phyloP scores from a whole-genome alignment of 2,113 vertebrate genomes.

The Lethenteron camtschaticum region DNA sequence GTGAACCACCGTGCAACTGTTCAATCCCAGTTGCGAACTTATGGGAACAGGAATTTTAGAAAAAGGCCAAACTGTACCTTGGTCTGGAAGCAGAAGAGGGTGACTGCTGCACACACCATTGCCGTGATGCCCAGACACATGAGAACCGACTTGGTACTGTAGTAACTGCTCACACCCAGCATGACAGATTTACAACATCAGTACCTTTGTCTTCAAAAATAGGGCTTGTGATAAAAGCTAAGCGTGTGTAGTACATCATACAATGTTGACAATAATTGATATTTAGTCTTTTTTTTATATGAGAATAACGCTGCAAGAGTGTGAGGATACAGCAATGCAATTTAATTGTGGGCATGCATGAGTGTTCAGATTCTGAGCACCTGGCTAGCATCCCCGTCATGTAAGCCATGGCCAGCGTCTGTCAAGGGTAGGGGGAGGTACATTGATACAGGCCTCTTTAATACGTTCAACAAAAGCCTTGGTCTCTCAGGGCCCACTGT shows the following conservation, averaged over 20 bases:
- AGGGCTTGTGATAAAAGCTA: neutral
- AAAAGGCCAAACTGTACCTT: slow-evolving; percentile 29
- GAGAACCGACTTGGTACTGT: slow-evolving; percentile 68
- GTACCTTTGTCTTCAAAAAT: neutral
- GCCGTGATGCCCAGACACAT: slow-evolving; percentile 63
- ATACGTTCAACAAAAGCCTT: no score
- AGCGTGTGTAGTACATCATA: neutral
- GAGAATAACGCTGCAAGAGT: neutral
- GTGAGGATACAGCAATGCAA: neutral
- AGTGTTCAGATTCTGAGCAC: slow-evolving; percentile 18
- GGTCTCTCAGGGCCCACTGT: no score
- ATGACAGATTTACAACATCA: neutral
- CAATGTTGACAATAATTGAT: neutral
- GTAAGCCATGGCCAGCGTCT: slow-evolving; percentile 81
- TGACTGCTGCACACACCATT: slow-evolving; percentile 56
- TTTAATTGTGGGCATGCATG: neutral
- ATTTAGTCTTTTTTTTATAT: neutral
- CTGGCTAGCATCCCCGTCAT: slow-evolving; percentile 77
- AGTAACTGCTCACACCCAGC: slow-evolving; percentile 34
- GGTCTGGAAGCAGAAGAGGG: slow-evolving; percentile 69
- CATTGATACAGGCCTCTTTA: neutral
- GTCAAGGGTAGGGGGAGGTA: neutral
- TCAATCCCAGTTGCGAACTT: neutral
- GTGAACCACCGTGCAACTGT: neutral
- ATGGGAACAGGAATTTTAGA: neutral